These are phyloP conservation scores for Lasioglossum malachurum DNA, from an alignment of 2,888 invertebrate genomes.

Conservation along the genomic window DNA sequence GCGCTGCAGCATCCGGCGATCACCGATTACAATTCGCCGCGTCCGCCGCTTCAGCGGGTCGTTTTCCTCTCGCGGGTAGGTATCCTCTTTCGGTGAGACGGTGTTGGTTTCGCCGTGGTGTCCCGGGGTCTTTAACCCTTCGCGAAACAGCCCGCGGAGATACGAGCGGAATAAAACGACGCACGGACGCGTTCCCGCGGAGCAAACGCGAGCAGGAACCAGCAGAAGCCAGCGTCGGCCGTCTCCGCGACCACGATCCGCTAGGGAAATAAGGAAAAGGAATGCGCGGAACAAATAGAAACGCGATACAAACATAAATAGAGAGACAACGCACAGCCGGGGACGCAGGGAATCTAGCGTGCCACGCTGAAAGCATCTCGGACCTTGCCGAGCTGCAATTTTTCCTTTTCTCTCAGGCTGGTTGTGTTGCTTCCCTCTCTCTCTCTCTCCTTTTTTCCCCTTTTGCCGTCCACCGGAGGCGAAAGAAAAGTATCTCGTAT, in stretches of 20 bases:
- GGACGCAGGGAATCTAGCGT: not conserved
- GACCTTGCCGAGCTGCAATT: not conserved
- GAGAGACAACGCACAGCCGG: slow-evolving; percentile 16
- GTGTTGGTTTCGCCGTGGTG: not conserved
- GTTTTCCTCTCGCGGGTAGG: not conserved
- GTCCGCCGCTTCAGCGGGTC: not conserved
- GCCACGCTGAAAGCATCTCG: slow-evolving; percentile 17
- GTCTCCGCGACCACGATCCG: slow-evolving; percentile 51
- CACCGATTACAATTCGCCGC: slow-evolving; percentile 37
- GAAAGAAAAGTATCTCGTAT: slow-evolving; percentile 20
- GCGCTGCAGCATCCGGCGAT: not conserved
- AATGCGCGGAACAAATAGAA: slow-evolving; percentile 57
- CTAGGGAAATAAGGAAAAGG: slow-evolving; percentile 61
- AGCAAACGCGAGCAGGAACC: not conserved
- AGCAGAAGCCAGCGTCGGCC: not conserved
- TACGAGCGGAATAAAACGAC: slow-evolving; percentile 54
- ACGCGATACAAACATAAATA: slow-evolving; percentile 61
- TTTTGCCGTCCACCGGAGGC: not conserved
- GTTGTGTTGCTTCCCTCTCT: not conserved
- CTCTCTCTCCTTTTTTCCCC: no score
- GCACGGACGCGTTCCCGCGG: not conserved
- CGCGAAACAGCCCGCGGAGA: slow-evolving; percentile 30
- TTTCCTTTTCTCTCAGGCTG: not conserved
- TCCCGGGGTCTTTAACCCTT: slow-evolving; percentile 55
- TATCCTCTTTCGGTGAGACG: not conserved